A percentile compares a stretch with the other conserved stretches of the same genome.
Conservation (phyloP, 2,888 invertebrate genomes). For the Amphipoea lucens region DNA sequence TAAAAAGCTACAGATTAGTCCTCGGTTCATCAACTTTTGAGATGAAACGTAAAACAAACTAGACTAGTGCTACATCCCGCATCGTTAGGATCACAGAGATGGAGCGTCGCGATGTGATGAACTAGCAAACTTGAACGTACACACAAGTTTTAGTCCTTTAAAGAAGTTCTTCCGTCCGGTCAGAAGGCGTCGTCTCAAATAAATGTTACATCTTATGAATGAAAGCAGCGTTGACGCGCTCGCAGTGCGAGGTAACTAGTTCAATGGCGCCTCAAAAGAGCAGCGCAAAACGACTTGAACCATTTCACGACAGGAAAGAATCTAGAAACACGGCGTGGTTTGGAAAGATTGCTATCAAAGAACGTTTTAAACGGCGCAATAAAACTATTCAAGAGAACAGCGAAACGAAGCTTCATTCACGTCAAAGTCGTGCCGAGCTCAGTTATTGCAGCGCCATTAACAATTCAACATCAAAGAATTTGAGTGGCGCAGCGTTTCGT, state of each 20-base stretch:
- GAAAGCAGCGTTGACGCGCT: conserved; percentile 25
- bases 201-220: conserved; percentile 45
- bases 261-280: conserved; percentile 52
- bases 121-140: conserved; percentile 38
- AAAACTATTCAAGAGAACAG: conserved; percentile 53
- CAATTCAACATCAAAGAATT: conserved; percentile 59
- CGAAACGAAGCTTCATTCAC: conserved; percentile 56
- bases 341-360: conserved; percentile 60
- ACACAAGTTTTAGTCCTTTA: conserved; percentile 39
- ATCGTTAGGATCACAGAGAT: conserved; percentile 25
- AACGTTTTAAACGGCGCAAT: conserved; percentile 53
- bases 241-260: conserved; percentile 40
- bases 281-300: conserved; percentile 39
- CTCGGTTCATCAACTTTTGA: conserved; percentile 29
- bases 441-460: conserved; percentile 56
- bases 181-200: conserved; percentile 31
- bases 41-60: conserved; percentile 28
- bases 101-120: conserved; percentile 30
- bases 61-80: conserved; percentile 25
- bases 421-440: conserved; percentile 42
- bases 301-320: conserved; percentile 44
- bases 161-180: conserved; percentile 31
- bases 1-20: conserved; percentile 51
- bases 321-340: conserved; percentile 55
- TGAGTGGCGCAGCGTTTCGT: conserved; percentile 38